phyloP scores from a whole-genome alignment of 2,797 vertebrate species.

The Yasuhikotakia modesta region DNA sequence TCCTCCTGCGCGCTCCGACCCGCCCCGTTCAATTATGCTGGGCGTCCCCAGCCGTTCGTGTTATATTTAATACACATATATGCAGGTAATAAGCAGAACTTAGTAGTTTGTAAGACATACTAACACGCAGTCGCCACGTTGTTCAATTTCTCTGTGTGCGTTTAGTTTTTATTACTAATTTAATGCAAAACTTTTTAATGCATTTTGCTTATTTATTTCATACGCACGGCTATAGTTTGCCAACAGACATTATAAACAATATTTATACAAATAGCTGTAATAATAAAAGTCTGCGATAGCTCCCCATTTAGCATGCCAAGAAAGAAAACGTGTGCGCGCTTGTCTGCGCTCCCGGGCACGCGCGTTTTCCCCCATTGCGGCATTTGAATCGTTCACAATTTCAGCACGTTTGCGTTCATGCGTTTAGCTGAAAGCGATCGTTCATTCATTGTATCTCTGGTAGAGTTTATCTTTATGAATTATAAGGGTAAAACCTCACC shows the following conservation, averaged over 20 bases:
- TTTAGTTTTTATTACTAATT: no score
- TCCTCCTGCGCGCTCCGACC: constrained; percentile 37
- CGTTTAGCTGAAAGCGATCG: no score
- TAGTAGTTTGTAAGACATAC: no score
- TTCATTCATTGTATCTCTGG: no score
- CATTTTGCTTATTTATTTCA: no score
- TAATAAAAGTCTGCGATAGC: neutral
- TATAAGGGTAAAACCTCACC: neutral
- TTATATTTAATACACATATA: neutral
- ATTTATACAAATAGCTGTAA: neutral
- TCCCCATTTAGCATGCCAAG: neutral
- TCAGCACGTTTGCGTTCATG: neutral
- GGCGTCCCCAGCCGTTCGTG: neutral
- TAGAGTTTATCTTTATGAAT: neutral
- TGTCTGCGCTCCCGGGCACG: neutral
- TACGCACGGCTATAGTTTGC: no score
- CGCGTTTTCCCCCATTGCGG: neutral
- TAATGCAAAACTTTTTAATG: no score
- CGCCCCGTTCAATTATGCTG: constrained; percentile 36
- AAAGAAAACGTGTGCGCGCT: no score
- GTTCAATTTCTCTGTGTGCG: no score
- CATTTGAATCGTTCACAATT: neutral
- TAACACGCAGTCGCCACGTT: no score
- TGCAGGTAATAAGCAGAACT: neutral
- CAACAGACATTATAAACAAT: no score